Conservation (phyloP, 64 coral and sea anemone genomes). For the Stichodactyla mertensii region DNA sequence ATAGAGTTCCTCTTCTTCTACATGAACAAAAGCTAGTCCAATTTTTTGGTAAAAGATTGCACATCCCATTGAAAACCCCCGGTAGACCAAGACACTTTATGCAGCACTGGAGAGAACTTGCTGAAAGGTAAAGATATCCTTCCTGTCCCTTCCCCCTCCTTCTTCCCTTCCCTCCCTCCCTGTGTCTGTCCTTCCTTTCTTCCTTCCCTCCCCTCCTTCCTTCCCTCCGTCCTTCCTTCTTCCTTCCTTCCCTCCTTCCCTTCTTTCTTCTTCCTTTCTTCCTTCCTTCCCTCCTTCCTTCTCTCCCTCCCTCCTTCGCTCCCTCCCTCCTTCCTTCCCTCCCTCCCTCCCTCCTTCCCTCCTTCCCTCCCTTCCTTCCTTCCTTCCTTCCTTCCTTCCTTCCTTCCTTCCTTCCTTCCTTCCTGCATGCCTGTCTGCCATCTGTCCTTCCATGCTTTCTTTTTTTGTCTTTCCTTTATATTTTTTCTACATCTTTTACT, state of each 20-base stretch:
- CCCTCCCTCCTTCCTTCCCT: background rate
- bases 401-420: background rate
- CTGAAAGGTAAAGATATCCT: slow-evolving; percentile 62
- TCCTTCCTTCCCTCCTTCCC: background rate
- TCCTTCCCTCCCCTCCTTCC: background rate
- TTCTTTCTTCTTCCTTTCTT: no score
- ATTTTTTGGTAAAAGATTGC: slow-evolving; percentile 77
- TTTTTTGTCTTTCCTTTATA: background rate
- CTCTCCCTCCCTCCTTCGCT: background rate
- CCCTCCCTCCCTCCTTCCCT: background rate
- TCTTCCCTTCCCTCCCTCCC: background rate
- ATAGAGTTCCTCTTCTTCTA: slow-evolving; percentile 87
- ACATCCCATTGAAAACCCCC: slow-evolving; percentile 45
- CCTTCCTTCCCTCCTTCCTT: background rate
- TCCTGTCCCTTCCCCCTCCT: background rate
- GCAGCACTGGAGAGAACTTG: slow-evolving; percentile 82
- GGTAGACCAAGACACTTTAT: slow-evolving; percentile 58
- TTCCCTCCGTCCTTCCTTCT: background rate
- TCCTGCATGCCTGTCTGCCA: no score
- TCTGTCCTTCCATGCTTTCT: background rate
- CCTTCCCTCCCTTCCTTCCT: background rate
- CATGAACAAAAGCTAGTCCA: slow-evolving; percentile 63
- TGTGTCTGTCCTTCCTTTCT: background rate
- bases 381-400: background rate
- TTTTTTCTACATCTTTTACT: background rate